Conservation (phyloP, 2,113 vertebrate species). For the Chaetodon auriga region DNA sequence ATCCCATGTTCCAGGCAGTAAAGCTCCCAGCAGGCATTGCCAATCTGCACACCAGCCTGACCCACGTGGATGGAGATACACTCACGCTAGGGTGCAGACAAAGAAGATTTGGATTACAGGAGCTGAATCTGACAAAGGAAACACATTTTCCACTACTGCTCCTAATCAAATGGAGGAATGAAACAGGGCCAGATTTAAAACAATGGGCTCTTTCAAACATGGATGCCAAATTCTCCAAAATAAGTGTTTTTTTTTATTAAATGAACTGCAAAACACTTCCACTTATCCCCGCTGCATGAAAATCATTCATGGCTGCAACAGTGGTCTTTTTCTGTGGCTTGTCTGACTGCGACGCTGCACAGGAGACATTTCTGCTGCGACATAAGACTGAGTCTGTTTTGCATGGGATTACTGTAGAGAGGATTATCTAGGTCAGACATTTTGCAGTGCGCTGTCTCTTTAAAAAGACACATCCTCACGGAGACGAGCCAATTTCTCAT, state of each 20-base stretch:
- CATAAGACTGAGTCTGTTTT: constrained; percentile 43
- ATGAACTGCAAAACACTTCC: neutral
- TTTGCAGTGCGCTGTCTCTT: constrained; percentile 49
- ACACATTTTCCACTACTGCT: neutral
- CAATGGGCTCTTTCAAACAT: neutral
- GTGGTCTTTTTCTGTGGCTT: neutral
- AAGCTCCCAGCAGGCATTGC: constrained; percentile 84
- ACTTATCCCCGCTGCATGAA: neutral
- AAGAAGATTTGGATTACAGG: constrained; percentile 35
- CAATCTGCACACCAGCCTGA: constrained; percentile 84
- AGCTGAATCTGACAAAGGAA: neutral
- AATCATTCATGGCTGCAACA: neutral
- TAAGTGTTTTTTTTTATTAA: neutral
- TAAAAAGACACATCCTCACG: constrained; percentile 33
- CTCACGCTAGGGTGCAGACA: constrained; percentile 72
- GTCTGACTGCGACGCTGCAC: too few relatives aligned
- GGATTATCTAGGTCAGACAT: constrained; percentile 75
- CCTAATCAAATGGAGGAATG: constrained; percentile 9
- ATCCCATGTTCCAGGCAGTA: constrained; percentile 83
- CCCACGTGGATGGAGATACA: constrained; percentile 84
- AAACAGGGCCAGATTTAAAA: neutral
- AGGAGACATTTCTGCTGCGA: constrained; percentile 44
- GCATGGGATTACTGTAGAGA: constrained; percentile 53
- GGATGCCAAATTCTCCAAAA: neutral
- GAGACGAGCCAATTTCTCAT: neutral